These are phyloP conservation scores for Tipula unca DNA, from an alignment of 2,888 invertebrate species.

Conservation along the genomic window DNA sequence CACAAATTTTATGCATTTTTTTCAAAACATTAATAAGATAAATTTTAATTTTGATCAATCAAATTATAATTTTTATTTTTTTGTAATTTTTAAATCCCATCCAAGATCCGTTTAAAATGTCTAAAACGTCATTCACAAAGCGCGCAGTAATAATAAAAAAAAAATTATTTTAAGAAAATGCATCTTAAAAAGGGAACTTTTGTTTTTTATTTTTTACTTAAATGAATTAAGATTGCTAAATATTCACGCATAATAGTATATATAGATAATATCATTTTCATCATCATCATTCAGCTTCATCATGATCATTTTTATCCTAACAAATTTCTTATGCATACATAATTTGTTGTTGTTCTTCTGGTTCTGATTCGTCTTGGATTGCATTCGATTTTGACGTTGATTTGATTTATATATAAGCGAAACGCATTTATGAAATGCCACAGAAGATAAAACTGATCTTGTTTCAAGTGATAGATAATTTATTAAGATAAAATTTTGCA, in stretches of 20 bases:
- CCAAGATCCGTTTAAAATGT: conserved; percentile 15
- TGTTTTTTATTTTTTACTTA: not conserved
- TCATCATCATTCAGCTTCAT: not conserved
- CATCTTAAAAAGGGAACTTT: not conserved
- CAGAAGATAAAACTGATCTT: not conserved
- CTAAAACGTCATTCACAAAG: conserved; percentile 9
- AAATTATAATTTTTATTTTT: not conserved
- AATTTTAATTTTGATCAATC: conserved; percentile 18
- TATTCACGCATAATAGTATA: not conserved
- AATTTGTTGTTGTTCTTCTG: not conserved
- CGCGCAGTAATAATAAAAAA: not conserved
- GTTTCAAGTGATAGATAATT: not conserved
- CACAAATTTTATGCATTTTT: not conserved
- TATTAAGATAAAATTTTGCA: not conserved
- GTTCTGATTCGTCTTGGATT: not conserved
- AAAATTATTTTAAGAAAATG: not conserved
- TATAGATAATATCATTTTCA: not conserved
- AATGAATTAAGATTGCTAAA: not conserved
- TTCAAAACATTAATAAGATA: not conserved
- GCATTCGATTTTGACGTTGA: not conserved
- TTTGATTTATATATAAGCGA: not conserved
- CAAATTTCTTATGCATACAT: not conserved
- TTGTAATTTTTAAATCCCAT: not conserved
- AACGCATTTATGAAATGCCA: not conserved
- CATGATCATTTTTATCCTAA: not conserved